Conservation (phyloP, 1,140 invertebrate genomes). For the Venturia canescens region DNA sequence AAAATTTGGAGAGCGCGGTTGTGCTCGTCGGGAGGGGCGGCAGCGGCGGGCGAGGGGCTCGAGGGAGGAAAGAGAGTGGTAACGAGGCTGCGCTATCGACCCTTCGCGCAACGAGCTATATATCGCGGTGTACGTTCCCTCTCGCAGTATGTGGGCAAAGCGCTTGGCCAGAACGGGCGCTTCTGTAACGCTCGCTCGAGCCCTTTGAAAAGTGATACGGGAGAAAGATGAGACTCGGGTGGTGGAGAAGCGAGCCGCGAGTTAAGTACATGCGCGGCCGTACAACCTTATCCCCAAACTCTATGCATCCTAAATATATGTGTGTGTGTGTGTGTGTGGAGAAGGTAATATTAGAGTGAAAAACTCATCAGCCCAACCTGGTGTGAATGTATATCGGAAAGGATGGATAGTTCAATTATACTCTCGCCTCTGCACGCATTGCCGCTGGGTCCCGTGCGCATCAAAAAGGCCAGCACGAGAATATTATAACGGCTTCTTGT, state of each 20-base stretch:
- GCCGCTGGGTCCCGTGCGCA: background rate
- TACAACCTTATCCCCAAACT: background rate
- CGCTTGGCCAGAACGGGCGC: conserved; percentile 44
- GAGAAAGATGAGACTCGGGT: background rate
- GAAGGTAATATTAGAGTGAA: background rate
- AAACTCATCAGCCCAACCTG: conserved; percentile 24
- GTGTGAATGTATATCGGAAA: background rate
- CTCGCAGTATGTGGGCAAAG: conserved; percentile 4
- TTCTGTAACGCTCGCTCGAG: conserved; percentile 42
- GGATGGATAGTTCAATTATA: background rate
- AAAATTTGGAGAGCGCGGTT: conserved; percentile 22
- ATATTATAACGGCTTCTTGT: background rate
- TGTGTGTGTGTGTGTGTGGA: background rate
- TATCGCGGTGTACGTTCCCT: conserved; percentile 2
- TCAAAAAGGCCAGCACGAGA: background rate
- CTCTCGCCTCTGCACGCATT: conserved; percentile 2
- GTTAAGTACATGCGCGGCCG: background rate
- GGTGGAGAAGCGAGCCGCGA: background rate
- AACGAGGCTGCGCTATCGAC: conserved; percentile 46
- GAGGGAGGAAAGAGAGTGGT: conserved; percentile 36
- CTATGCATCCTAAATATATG: background rate
- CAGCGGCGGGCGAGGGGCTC: background rate
- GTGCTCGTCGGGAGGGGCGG: too few relatives aligned
- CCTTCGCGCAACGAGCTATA: conserved; percentile 42
- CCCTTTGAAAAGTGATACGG: conserved; percentile 55